A percentile compares a stretch with the other conserved stretches of the same genome.
These are phyloP conservation scores for Copidosoma floridanum DNA, from an alignment of 1,140 invertebrate species.

Conservation along the genomic window DNA sequence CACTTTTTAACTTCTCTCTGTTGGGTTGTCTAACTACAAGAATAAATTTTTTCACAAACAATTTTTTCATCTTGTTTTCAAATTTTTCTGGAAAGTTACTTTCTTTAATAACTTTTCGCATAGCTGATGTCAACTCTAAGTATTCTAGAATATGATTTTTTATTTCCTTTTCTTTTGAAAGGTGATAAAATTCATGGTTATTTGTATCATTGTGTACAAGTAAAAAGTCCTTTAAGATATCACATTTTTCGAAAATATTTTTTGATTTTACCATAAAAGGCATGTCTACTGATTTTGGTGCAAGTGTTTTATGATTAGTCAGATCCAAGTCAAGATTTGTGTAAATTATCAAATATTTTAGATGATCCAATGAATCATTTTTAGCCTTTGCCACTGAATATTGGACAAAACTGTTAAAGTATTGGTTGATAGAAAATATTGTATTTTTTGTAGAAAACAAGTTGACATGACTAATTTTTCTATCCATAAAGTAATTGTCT, in stretches of 20 bases:
- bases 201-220: constrained; percentile 21
- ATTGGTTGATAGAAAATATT: constrained; percentile 26
- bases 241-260: constrained; percentile 26
- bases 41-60: constrained; percentile 33
- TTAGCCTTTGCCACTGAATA: constrained; percentile 9
- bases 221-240: constrained; percentile 31
- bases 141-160: constrained; percentile 23
- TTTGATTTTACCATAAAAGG: constrained; percentile 22
- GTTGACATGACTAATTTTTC: constrained; percentile 24
- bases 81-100: constrained; percentile 16
- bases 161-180: constrained; percentile 20
- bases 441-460: constrained; percentile 28
- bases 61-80: constrained; percentile 1
- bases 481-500: constrained; percentile 26
- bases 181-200: constrained; percentile 22
- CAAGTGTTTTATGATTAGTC: constrained; percentile 25
- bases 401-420: constrained; percentile 33
- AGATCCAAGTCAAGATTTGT: constrained; percentile 32
- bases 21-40: constrained; percentile 32
- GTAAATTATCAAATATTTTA: constrained; percentile 31
- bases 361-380: constrained; percentile 19
- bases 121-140: constrained; percentile 21
- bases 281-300: neutral
- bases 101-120: constrained; percentile 25
- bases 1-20: constrained; percentile 26